Percentiles rank a stretch among this genome's conserved stretches.
Evolutionary conservation across 2,797 vertebrate species (phyloP).

Genomic region (Avahi laniger): DNA sequence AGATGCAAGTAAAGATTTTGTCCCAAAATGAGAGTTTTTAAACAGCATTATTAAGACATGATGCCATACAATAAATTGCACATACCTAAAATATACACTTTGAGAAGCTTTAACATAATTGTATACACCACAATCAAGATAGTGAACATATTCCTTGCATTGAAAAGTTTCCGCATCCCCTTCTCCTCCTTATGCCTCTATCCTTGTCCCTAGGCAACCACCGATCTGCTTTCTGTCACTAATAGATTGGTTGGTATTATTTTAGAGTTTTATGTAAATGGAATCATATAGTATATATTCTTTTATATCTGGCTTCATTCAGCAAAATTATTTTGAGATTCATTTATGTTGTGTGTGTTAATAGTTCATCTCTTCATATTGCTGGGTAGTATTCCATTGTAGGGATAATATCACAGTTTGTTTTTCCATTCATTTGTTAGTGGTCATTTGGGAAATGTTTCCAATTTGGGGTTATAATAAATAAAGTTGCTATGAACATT

Average conservation of each 20-base stretch:
- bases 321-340: neutral
- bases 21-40: neutral
- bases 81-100: neutral
- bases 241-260: neutral
- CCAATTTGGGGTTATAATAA: neutral
- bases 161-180: neutral
- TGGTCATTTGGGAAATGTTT: neutral
- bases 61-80: neutral
- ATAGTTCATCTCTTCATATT: neutral
- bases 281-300: neutral
- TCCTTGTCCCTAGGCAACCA: neutral
- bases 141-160: neutral
- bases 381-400: neutral
- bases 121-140: neutral
- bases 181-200: neutral
- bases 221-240: neutral
- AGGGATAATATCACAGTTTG: neutral
- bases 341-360: neutral
- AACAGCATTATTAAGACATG: neutral
- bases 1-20: neutral
- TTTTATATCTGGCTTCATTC: neutral
- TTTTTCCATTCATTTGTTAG: neutral
- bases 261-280: neutral
- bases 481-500: neutral
- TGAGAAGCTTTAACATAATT: neutral